Percentiles rank a stretch among this genome's conserved stretches.
These are phyloP conservation scores for Eupsilia transversa DNA, from an alignment of 2,888 invertebrate species.

Conservation along the genomic window DNA sequence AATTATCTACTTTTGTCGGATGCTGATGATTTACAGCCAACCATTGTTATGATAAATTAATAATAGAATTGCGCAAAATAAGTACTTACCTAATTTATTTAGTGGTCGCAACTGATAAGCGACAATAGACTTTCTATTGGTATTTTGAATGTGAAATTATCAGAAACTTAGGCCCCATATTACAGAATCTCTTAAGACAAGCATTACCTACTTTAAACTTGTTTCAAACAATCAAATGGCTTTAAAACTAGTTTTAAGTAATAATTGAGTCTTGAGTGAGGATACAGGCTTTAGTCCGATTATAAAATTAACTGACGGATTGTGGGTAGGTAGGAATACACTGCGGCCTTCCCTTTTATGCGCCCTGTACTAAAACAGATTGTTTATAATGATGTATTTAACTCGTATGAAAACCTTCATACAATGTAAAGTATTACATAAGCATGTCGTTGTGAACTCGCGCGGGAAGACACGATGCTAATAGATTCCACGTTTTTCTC, in stretches of 20 bases:
- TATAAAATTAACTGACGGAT: not conserved
- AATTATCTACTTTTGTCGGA: not conserved
- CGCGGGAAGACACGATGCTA: constrained; percentile 22
- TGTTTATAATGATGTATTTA: not conserved
- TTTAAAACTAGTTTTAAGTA: not conserved
- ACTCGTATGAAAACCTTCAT: not conserved
- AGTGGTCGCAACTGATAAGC: not conserved
- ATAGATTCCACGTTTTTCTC: constrained; percentile 51
- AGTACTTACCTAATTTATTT: not conserved
- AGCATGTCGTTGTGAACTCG: constrained; percentile 1
- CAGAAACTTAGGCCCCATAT: not conserved
- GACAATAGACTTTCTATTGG: not conserved
- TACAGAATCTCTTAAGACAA: not conserved
- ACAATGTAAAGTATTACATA: not conserved
- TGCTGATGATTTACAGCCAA: not conserved
- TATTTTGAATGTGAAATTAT: not conserved
- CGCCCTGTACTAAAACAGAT: not conserved
- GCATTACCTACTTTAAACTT: not conserved
- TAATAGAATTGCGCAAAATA: not conserved
- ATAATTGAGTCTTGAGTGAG: not conserved
- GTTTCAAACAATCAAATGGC: not conserved
- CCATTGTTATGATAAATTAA: not conserved
- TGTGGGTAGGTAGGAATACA: not conserved
- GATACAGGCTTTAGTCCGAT: not conserved
- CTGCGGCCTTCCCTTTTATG: not conserved